Conservation (phyloP, 2,113 vertebrate genomes). For the Salvator merianae region DNA sequence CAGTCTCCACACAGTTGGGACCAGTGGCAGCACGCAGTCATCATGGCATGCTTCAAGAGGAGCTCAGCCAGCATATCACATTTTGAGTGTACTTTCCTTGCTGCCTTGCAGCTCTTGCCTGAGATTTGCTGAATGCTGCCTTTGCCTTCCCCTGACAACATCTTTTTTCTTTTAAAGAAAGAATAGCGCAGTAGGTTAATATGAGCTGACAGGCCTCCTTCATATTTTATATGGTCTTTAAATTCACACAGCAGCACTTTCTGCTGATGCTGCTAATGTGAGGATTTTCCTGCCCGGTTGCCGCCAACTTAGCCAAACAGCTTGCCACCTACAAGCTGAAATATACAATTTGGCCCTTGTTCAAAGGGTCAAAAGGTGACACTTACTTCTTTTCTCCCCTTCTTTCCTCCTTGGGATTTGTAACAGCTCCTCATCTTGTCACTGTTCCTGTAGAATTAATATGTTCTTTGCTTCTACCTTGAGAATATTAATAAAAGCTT, state of each 20-base stretch:
- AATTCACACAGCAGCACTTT: constrained; percentile 23
- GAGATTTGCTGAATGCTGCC: background rate
- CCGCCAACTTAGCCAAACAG: background rate
- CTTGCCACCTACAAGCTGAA: background rate
- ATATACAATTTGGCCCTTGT: background rate
- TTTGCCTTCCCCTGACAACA: constrained; percentile 20
- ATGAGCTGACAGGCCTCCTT: constrained; percentile 46
- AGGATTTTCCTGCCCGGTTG: background rate
- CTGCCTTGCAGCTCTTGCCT: too few relatives aligned
- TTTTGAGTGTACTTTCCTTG: too few relatives aligned
- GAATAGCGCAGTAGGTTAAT: constrained; percentile 33
- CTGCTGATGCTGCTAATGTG: background rate
- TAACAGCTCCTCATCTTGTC: background rate
- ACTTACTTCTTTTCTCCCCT: background rate
- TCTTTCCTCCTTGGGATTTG: background rate
- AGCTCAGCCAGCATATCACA: too few relatives aligned
- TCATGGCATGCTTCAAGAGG: too few relatives aligned
- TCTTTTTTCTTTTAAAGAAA: background rate
- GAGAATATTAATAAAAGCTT: constrained; percentile 12
- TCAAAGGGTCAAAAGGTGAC: background rate
- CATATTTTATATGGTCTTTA: constrained; percentile 44
- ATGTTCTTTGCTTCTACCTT: background rate
- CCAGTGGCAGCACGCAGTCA: too few relatives aligned
- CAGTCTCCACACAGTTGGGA: too few relatives aligned
- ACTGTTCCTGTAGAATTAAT: background rate